Conservation (phyloP, 2,797 vertebrate species). For the Onychomys torridus region DNA sequence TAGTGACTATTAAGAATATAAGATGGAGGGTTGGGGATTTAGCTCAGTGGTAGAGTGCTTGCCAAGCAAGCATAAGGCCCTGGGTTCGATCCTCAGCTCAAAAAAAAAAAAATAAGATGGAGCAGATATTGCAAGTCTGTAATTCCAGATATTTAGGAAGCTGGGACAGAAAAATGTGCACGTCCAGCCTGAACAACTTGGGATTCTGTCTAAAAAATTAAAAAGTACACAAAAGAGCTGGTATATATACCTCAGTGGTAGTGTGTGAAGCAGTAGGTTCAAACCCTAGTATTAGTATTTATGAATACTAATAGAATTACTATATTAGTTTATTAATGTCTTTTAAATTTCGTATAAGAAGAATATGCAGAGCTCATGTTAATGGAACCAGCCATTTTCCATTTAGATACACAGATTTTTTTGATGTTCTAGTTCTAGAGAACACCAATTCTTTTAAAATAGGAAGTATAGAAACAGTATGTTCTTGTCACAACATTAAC, state of each 20-base stretch:
- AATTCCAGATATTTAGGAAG: background rate
- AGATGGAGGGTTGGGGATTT: too few relatives aligned
- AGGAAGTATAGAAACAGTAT: background rate
- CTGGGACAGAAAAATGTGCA: background rate
- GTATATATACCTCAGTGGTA: background rate
- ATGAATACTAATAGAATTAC: slow-evolving; percentile 34
- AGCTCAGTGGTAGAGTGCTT: too few relatives aligned
- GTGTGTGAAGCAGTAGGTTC: background rate
- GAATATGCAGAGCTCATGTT: background rate
- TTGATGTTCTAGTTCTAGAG: background rate
- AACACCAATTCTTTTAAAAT: background rate
- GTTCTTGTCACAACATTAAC: background rate
- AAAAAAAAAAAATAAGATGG: background rate
- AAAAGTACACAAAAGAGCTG: background rate
- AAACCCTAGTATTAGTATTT: background rate
- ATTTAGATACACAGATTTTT: background rate
- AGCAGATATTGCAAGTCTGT: background rate
- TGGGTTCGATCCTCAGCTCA: too few relatives aligned
- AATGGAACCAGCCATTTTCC: background rate
- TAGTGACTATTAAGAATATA: slow-evolving; percentile 10
- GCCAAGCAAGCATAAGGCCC: too few relatives aligned
- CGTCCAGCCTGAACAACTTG: background rate
- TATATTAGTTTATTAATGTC: background rate
- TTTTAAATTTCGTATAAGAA: background rate
- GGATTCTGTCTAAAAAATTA: background rate